These are phyloP conservation scores for Lagodon rhomboides DNA, from an alignment of 2,797 vertebrate genomes.

Conservation along the genomic window DNA sequence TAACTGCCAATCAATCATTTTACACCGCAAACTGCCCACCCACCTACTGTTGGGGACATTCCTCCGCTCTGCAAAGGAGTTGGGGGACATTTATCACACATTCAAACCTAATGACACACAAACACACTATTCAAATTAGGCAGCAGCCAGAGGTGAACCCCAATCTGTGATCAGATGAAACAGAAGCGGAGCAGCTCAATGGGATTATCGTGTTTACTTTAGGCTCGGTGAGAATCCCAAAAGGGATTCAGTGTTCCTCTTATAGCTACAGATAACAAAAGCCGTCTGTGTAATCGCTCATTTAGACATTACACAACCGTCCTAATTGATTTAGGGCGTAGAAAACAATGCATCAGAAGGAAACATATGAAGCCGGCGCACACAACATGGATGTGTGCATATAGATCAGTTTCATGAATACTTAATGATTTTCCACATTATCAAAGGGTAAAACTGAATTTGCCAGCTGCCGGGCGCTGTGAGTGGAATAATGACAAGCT, in stretches of 20 bases:
- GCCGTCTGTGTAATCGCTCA: slow-evolving; percentile 66
- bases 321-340: slow-evolving; percentile 67
- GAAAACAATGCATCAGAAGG: slow-evolving; percentile 56
- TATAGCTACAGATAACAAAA: slow-evolving; percentile 69
- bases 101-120: slow-evolving; percentile 30
- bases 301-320: slow-evolving; percentile 70
- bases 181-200: slow-evolving; percentile 64
- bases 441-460: slow-evolving; percentile 81
- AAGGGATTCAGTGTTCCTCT: slow-evolving; percentile 58
- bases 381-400: slow-evolving; percentile 66
- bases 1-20: slow-evolving; percentile 86
- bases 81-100: slow-evolving; percentile 10
- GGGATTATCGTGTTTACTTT: slow-evolving; percentile 78
- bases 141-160: slow-evolving; percentile 64
- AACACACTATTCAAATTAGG: slow-evolving; percentile 58
- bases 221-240: slow-evolving; percentile 64
- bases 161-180: slow-evolving; percentile 68
- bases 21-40: slow-evolving; percentile 80
- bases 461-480: slow-evolving; percentile 74
- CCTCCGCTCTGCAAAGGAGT: slow-evolving; percentile 59
- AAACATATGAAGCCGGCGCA: slow-evolving; percentile 52
- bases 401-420: slow-evolving; percentile 78
- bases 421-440: slow-evolving; percentile 80
- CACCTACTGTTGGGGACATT: slow-evolving; percentile 78
- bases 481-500: slow-evolving; percentile 81